Evolutionary conservation across 2,113 vertebrate genomes (phyloP).

Genomic region (Sapajus apella): DNA sequence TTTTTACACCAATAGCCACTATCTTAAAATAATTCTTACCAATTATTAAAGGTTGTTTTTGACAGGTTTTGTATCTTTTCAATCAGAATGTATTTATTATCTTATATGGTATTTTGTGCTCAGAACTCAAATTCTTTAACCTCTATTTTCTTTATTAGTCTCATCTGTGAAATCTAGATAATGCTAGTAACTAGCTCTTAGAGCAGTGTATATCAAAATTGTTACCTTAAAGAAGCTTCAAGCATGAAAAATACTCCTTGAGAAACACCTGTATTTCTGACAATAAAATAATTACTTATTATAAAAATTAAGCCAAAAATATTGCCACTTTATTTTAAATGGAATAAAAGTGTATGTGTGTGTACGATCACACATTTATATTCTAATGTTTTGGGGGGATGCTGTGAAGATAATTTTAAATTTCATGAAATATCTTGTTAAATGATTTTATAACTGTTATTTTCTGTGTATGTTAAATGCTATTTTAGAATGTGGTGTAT

Average conservation of each 20-base stretch:
- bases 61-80: not conserved
- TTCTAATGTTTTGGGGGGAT: not conserved
- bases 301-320: not conserved
- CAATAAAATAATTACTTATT: slow-evolving; percentile 2
- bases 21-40: not conserved
- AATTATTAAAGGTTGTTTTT: not conserved
- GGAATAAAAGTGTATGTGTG: not conserved
- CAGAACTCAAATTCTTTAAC: not conserved
- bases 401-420: not conserved
- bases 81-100: slow-evolving; percentile 2
- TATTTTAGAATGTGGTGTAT: slow-evolving; percentile 26
- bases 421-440: not conserved
- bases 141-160: not conserved
- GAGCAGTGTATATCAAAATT: not conserved
- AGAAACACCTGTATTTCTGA: not conserved
- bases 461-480: not conserved
- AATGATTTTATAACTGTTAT: not conserved
- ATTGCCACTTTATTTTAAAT: not conserved
- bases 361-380: not conserved
- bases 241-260: not conserved
- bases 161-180: not conserved
- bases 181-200: not conserved
- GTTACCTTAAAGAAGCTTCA: not conserved
- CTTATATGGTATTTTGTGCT: not conserved
- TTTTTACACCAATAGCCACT: no score